Evolutionary conservation across 2,888 invertebrate species (phyloP).

Genomic region (Drosophila setosimentum): DNA sequence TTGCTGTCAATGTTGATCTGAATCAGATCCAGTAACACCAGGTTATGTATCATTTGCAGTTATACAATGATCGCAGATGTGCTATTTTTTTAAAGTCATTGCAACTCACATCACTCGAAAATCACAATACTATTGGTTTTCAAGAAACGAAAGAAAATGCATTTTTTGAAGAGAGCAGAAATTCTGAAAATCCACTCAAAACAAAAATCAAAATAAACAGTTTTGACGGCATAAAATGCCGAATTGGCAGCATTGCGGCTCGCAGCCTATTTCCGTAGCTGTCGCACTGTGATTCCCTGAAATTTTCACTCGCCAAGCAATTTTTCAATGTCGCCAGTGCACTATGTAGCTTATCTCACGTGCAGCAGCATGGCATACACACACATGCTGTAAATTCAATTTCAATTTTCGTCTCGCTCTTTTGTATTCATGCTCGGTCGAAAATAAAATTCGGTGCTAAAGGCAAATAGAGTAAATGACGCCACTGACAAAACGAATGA

Average conservation of each 20-base stretch:
- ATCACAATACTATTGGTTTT: not conserved
- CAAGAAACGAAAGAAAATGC: not conserved
- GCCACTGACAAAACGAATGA: constrained; percentile 23
- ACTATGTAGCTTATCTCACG: constrained; percentile 71
- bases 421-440: constrained; percentile 26
- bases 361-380: constrained; percentile 29
- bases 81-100: constrained; percentile 12
- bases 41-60: not conserved
- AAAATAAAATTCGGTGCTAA: constrained; percentile 33
- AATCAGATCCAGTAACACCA: not conserved
- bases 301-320: constrained; percentile 43
- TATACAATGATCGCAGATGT: constrained; percentile 16
- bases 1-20: constrained; percentile 11
- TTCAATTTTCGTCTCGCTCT: constrained; percentile 19
- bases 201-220: not conserved
- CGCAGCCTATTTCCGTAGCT: constrained; percentile 48
- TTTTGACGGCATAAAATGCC: not conserved
- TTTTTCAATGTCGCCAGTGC: constrained; percentile 47
- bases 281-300: constrained; percentile 33
- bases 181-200: not conserved
- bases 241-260: not conserved
- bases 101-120: not conserved
- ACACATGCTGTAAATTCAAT: constrained; percentile 20
- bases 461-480: constrained; percentile 34
- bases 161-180: not conserved